Conservation (phyloP, 1,140 invertebrate genomes). For the Galleria mellonella region DNA sequence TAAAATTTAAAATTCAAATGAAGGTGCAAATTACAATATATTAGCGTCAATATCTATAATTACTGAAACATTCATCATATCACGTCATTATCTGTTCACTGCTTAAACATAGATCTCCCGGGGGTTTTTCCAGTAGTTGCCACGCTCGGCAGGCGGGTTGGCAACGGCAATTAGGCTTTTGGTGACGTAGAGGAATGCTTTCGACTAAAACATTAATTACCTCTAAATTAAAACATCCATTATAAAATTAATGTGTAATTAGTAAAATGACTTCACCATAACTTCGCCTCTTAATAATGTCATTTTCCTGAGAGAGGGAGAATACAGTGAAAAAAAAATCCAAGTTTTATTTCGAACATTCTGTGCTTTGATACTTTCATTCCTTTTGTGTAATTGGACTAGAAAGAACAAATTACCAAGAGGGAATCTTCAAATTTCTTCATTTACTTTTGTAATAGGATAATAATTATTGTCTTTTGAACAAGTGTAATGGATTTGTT, state of each 20-base stretch:
- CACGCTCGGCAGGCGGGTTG: too few species aligned
- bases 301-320: neutral
- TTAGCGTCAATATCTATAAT: too few species aligned
- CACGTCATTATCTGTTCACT: too few species aligned
- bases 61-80: too few species aligned
- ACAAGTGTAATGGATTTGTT: conserved; percentile 14
- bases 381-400: conserved; percentile 22
- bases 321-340: conserved; percentile 7
- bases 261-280: neutral
- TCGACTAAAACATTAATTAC: neutral
- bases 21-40: too few species aligned
- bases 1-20: too few species aligned
- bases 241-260: conserved; percentile 1
- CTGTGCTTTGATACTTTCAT: conserved; percentile 15
- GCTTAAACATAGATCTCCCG: too few species aligned
- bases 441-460: conserved; percentile 32
- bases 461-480: conserved; percentile 25
- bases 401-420: conserved; percentile 24
- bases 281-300: conserved; percentile 5
- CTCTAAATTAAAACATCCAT: conserved; percentile 2
- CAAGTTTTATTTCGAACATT: neutral
- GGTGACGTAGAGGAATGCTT: too few species aligned
- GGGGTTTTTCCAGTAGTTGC: too few species aligned
- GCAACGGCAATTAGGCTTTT: too few species aligned
- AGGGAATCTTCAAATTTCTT: conserved; percentile 26